Base-by-base conservation (phyloP, 2,113 vertebrate genomes). In the Probosciger aterrimus region DNA sequence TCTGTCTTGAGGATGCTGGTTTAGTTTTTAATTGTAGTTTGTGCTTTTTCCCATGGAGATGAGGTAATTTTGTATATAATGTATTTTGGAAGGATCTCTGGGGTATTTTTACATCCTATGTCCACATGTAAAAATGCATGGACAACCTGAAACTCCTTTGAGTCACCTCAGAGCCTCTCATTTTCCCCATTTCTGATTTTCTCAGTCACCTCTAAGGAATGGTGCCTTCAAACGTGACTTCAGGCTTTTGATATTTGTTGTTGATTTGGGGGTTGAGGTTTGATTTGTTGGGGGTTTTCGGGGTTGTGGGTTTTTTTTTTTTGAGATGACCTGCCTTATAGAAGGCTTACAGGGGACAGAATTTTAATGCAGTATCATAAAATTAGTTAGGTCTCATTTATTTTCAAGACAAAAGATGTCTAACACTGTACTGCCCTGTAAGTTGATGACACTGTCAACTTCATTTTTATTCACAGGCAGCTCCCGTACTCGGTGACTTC, bases 381-480 rank as follows among this genome's bases (percentile, higher is more conserved):
- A 70, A 80, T 27, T 12, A 70, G 47, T 67, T 63, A 30, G 27
- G 17, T 87, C 41, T 88, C 30, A 18, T 33, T 70, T 28, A 55
- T 73, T 80, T 90, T 82, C 52, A 82, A 88, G 49, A 91, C 19
- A 63, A 10, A 59, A 78, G 13, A 76, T 23, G 13, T n/a, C 25
- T 59, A 81, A 92, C 57, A 30, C 18, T 41, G 5, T 16, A 28
- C 14, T 83, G 33, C 9, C 67, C 57, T 41, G 41, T 33, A 83
- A 65, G 75, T 16, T 73, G 49, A 86, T 65, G 44, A 82, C 85
- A 85, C 47, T 16, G 31, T 79, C 71, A 92, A 78, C 49, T 94
- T 97, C 85, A 82, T 86, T 95, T 95, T 92, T 91, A 89, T 92
- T 94, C 89, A 94, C 55, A 95, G 84, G 62, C 35, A 79, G 49